Evolutionary conservation across 2,113 vertebrate species (phyloP).

Genomic region (Verasper variegatus): DNA sequence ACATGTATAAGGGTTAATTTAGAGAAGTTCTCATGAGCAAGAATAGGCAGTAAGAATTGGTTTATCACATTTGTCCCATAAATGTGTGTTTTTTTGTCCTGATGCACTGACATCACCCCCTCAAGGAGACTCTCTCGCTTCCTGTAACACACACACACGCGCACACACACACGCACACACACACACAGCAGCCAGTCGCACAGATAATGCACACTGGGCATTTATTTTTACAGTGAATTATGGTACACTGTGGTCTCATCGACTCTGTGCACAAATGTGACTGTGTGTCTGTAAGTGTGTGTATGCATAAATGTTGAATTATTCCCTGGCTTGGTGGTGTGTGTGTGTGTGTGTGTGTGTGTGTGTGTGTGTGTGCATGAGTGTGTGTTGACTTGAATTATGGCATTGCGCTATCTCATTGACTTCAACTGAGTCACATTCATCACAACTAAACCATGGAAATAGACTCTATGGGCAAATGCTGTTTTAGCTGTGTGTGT

Average conservation of each 20-base stretch:
- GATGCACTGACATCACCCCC: slow-evolving; percentile 50
- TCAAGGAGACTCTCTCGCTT: slow-evolving; percentile 34
- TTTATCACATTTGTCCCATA: slow-evolving; percentile 16
- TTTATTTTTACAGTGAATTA: slow-evolving; percentile 77
- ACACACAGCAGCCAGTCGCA: slow-evolving; percentile 4
- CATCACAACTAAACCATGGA: slow-evolving; percentile 78
- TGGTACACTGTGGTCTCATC: slow-evolving; percentile 64
- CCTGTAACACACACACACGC: too few species aligned
- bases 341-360: slow-evolving; percentile 23
- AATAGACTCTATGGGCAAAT: slow-evolving; percentile 70
- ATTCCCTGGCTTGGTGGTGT: slow-evolving; percentile 34
- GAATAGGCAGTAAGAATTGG: slow-evolving; percentile 1
- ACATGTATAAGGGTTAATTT: neutral
- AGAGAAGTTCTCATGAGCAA: slow-evolving; percentile 12
- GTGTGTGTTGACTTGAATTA: slow-evolving; percentile 72
- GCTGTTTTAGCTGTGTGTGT: slow-evolving; percentile 60
- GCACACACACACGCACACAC: neutral
- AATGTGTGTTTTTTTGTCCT: slow-evolving; percentile 20
- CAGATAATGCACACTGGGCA: slow-evolving; percentile 70
- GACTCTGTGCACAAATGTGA: slow-evolving; percentile 59
- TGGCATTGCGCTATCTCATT: slow-evolving; percentile 74
- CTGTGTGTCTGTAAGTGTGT: slow-evolving; percentile 58
- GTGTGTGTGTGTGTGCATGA: slow-evolving; percentile 15
- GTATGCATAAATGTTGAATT: slow-evolving; percentile 60
- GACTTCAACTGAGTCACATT: slow-evolving; percentile 74